A percentile compares a stretch with the other conserved stretches of the same genome.
These are phyloP conservation scores for Campopleginae sp. DNA, from an alignment of 2,888 invertebrate genomes.

Conservation along the genomic window DNA sequence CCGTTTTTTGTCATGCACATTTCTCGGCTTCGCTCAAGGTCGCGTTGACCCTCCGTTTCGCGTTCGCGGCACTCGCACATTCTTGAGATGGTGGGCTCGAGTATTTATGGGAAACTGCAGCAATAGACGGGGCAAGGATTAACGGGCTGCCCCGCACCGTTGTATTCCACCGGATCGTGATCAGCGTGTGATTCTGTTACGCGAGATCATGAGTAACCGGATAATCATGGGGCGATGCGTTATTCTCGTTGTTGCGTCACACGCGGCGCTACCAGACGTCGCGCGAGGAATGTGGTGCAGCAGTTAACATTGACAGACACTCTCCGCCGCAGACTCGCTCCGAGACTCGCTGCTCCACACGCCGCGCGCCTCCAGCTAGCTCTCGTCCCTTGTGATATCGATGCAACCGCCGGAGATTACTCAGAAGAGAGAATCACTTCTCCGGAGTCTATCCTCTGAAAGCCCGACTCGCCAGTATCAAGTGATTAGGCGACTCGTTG, in stretches of 20 bases:
- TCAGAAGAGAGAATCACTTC: slow-evolving; percentile 41
- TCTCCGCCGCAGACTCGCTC: slow-evolving; percentile 13
- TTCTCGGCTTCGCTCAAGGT: neutral
- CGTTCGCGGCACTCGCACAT: neutral
- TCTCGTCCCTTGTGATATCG: slow-evolving; percentile 34
- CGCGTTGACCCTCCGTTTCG: neutral
- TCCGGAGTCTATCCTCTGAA: slow-evolving; percentile 23
- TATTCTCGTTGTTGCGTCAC: slow-evolving; percentile 46
- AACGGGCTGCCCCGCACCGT: neutral
- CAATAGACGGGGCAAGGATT: neutral
- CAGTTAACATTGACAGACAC: slow-evolving; percentile 38
- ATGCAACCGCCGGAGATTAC: slow-evolving; percentile 58
- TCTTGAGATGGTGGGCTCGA: neutral
- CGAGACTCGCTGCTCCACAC: neutral
- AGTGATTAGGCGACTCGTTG: neutral
- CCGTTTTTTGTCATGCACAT: neutral
- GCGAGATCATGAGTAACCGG: slow-evolving; percentile 46
- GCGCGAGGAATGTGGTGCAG: slow-evolving; percentile 9
- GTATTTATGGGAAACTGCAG: slow-evolving; percentile 18
- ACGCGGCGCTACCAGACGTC: slow-evolving; percentile 11
- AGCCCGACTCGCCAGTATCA: slow-evolving; percentile 17
- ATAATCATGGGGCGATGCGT: slow-evolving; percentile 33
- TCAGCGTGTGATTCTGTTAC: slow-evolving; percentile 55
- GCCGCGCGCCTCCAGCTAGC: neutral
- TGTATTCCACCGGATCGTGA: neutral